Evolutionary conservation across 2,797 vertebrate genomes (phyloP).

Genomic region (Adrianichthys oophorus): DNA sequence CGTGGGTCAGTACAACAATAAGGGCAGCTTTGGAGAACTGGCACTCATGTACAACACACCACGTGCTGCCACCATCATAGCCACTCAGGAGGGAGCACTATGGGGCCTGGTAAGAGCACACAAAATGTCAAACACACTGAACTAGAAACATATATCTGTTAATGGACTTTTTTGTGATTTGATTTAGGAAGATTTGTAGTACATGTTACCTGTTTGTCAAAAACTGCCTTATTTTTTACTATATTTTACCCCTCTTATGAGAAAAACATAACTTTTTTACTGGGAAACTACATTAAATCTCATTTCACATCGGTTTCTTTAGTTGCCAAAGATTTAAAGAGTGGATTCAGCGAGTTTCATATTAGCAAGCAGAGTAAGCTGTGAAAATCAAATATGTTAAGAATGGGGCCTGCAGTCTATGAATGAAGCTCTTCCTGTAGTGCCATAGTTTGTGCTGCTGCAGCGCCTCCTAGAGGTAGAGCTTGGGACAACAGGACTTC

Average conservation of each 20-base stretch:
- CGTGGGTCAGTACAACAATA: conserved; percentile 93
- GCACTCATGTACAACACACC: conserved; percentile 99
- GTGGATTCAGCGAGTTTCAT: background rate
- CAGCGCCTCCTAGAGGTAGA: conserved; percentile 64
- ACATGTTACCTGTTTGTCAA: background rate
- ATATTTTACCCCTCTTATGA: background rate
- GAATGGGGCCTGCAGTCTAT: conserved; percentile 60
- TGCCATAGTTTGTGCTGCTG: conserved; percentile 9
- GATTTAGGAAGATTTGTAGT: background rate
- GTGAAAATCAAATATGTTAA: conserved; percentile 39
- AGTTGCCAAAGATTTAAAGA: background rate
- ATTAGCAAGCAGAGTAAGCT: conserved; percentile 2
- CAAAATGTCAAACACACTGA: background rate
- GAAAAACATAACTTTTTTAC: too few species aligned
- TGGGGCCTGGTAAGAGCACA: conserved; percentile 91
- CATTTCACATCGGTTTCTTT: background rate
- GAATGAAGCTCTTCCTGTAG: conserved; percentile 47
- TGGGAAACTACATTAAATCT: background rate
- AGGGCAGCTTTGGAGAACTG: conserved; percentile 95
- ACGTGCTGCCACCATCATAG: conserved; percentile 92
- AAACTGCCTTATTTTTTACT: background rate
- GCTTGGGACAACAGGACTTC: background rate
- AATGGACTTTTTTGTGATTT: background rate
- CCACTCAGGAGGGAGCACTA: conserved; percentile 89
- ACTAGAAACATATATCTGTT: background rate